These are phyloP conservation scores for Zosterops hypoxanthus DNA, from an alignment of 2,113 vertebrate genomes.

Conservation along the genomic window DNA sequence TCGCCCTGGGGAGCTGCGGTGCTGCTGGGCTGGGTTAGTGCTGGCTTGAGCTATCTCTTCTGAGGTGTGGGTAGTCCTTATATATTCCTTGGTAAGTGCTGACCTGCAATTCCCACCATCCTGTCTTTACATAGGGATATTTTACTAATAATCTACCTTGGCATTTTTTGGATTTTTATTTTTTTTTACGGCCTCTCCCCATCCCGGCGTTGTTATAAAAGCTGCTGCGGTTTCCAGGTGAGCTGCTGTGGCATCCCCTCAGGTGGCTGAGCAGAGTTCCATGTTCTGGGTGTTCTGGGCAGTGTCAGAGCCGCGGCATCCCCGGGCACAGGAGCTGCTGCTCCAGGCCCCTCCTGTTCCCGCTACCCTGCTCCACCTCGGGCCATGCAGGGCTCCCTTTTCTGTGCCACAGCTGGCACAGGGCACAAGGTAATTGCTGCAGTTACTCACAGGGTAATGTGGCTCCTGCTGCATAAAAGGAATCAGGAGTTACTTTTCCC, in stretches of 20 bases:
- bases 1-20: background rate
- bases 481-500: background rate
- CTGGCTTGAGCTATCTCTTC: background rate
- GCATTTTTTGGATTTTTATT: background rate
- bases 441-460: background rate
- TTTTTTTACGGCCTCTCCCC: background rate
- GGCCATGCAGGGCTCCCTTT: background rate
- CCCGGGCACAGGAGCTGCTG: background rate
- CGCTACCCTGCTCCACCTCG: background rate
- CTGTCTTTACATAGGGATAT: rapidly evolving
- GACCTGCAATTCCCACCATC: background rate
- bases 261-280: background rate
- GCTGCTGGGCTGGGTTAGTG: background rate
- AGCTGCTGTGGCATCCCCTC: background rate
- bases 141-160: background rate
- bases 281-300: background rate
- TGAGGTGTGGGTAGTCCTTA: background rate
- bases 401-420: background rate
- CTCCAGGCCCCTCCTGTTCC: background rate
- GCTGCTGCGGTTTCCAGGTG: background rate
- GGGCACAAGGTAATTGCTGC: slow-evolving; percentile 8
- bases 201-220: background rate
- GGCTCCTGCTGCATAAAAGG: background rate
- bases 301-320: background rate
- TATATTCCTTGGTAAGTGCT: background rate